These are phyloP conservation scores for Drosophila chauvacae DNA, from an alignment of 1,140 invertebrate genomes.

Conservation along the genomic window DNA sequence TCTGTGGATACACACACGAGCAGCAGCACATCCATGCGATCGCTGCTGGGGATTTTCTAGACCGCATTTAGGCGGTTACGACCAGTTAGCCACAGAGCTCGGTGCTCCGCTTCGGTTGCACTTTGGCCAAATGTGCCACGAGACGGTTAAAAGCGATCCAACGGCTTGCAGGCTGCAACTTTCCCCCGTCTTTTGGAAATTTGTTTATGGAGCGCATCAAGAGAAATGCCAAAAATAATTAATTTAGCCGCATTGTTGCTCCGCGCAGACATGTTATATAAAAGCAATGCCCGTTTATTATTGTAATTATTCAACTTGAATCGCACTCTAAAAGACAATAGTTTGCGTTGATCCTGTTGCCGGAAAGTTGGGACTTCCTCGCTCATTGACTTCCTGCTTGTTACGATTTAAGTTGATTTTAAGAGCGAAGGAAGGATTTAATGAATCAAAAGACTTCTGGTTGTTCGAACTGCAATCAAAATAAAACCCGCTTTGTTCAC, in stretches of 20 bases:
- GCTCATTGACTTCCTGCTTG: conserved; percentile 21
- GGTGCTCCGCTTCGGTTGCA: conserved; percentile 52
- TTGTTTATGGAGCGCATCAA: conserved; percentile 63
- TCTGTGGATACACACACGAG: conserved; percentile 26
- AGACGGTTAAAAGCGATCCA: conserved; percentile 11
- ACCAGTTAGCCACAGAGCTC: conserved; percentile 54
- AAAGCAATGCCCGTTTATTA: conserved; percentile 48
- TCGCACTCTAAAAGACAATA: conserved; percentile 6
- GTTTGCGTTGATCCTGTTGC: conserved; percentile 20
- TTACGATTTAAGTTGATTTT: not conserved
- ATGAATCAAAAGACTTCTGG: conserved; percentile 8
- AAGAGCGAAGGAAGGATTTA: not conserved
- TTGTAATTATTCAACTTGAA: conserved; percentile 9
- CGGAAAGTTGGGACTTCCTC: conserved; percentile 56
- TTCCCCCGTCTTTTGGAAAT: conserved; percentile 50
- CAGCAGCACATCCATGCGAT: conserved; percentile 18
- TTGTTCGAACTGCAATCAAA: conserved; percentile 8
- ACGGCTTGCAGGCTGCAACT: conserved; percentile 53
- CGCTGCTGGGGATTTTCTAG: conserved; percentile 43
- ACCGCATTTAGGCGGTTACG: conserved; percentile 69
- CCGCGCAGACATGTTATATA: conserved; percentile 42
- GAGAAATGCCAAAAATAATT: conserved; percentile 21
- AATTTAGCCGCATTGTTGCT: conserved; percentile 35
- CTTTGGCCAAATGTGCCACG: conserved; percentile 50
- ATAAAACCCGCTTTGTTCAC: conserved; percentile 13